These are phyloP conservation scores for Piaya cayana DNA, from an alignment of 2,113 vertebrate species.

Conservation along the genomic window DNA sequence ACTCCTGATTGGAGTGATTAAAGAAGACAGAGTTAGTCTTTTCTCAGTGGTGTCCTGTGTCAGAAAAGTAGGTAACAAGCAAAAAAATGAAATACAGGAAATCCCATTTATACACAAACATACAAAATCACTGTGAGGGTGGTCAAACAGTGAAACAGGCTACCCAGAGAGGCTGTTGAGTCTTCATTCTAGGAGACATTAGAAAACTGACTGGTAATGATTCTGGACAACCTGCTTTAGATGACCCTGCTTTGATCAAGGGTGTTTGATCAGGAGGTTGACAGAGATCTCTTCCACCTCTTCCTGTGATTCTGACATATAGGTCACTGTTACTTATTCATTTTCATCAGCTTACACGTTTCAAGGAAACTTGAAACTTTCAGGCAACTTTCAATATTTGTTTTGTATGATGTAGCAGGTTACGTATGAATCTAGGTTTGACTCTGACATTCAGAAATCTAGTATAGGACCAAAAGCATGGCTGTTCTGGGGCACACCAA, in stretches of 20 bases:
- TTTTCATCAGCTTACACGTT: background rate
- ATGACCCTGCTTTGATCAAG: background rate
- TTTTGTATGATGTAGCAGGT: background rate
- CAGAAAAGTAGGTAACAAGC: too few species aligned
- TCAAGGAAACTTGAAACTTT: background rate
- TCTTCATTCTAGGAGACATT: background rate
- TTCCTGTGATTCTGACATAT: background rate
- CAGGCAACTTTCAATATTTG: background rate
- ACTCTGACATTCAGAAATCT: background rate
- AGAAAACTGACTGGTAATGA: background rate
- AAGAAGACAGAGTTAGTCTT: background rate
- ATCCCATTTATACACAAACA: background rate
- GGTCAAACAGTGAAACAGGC: background rate
- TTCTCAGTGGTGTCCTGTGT: background rate
- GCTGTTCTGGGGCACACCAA: background rate
- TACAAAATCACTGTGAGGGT: background rate
- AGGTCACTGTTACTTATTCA: background rate
- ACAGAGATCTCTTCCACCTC: background rate
- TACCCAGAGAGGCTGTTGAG: background rate
- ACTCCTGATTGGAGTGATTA: background rate
- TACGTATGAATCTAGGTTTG: background rate
- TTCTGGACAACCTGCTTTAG: background rate
- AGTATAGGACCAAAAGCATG: background rate
- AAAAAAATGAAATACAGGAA: too few species aligned
- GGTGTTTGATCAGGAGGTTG: background rate